Percentiles rank a stretch among this genome's conserved stretches.
phyloP scores from a whole-genome alignment of 2,888 invertebrate species.

The Scaptomyza flava region DNA sequence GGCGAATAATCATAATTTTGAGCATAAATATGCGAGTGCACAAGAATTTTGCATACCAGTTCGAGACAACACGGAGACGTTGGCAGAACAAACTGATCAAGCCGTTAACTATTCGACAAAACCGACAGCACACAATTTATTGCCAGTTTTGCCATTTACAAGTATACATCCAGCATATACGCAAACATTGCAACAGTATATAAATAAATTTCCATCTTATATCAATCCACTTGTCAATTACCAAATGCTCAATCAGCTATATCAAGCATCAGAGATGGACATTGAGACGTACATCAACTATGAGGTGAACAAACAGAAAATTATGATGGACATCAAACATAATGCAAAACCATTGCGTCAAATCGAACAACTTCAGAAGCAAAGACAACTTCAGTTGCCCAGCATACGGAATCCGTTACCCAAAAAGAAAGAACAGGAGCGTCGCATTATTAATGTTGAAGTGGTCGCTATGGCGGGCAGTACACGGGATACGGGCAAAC shows the following conservation, averaged over 20 bases:
- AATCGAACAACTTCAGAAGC: neutral
- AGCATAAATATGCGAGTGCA: slow-evolving; percentile 24
- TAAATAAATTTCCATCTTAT: slow-evolving; percentile 2
- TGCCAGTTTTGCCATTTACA: slow-evolving; percentile 11
- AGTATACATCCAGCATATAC: neutral
- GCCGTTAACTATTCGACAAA: neutral
- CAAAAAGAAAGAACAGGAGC: slow-evolving; percentile 1
- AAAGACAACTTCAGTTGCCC: slow-evolving; percentile 27
- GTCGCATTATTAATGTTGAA: slow-evolving; percentile 29
- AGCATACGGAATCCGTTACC: neutral
- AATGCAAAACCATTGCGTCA: slow-evolving; percentile 3
- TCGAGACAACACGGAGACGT: neutral
- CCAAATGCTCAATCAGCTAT: neutral
- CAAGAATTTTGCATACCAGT: slow-evolving; percentile 20
- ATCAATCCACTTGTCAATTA: neutral
- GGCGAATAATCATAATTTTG: slow-evolving; percentile 7
- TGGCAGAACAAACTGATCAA: neutral
- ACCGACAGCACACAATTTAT: neutral
- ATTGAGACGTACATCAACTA: slow-evolving; percentile 60
- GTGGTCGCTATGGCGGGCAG: slow-evolving; percentile 19
- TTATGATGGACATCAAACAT: slow-evolving; percentile 18
- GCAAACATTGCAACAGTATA: slow-evolving; percentile 6
- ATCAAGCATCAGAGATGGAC: slow-evolving; percentile 10
- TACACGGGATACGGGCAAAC: neutral
- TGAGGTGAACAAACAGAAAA: slow-evolving; percentile 45